Evolutionary conservation across 1,140 invertebrate species (phyloP).

Genomic region (Dreissena polymorpha): DNA sequence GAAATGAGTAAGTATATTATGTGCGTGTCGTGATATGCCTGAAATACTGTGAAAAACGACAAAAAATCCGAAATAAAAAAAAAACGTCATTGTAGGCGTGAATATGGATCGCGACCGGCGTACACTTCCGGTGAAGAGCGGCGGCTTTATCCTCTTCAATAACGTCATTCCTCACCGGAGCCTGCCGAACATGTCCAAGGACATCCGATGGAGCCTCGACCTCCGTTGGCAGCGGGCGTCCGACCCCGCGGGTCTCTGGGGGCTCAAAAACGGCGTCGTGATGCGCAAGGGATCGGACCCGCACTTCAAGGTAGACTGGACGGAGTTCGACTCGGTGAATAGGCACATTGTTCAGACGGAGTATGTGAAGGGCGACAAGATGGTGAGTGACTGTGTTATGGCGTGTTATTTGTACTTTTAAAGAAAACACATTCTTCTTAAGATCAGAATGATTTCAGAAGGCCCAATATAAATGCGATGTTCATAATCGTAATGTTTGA

Average conservation of each 20-base stretch:
- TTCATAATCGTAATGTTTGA: too few species aligned
- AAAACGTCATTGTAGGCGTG: conserved; percentile 55
- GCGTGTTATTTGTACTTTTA: neutral
- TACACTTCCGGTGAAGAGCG: conserved; percentile 69
- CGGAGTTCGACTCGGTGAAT: conserved; percentile 70
- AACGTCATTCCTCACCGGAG: conserved; percentile 76
- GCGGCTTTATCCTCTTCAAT: conserved; percentile 75
- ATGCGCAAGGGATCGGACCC: conserved; percentile 71
- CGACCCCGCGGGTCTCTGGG: conserved; percentile 72
- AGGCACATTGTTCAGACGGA: conserved; percentile 60
- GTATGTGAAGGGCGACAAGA: conserved; percentile 58
- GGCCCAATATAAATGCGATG: too few species aligned
- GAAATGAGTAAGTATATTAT: too few species aligned
- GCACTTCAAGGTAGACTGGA: conserved; percentile 72
- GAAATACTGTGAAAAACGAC: too few species aligned
- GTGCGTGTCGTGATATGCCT: too few species aligned
- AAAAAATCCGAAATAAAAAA: too few species aligned
- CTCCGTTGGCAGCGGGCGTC: conserved; percentile 74
- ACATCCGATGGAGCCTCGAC: conserved; percentile 77
- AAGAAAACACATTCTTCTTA: too few species aligned
- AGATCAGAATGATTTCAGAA: too few species aligned
- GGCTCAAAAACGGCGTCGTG: conserved; percentile 71
- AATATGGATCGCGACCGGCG: conserved; percentile 63
- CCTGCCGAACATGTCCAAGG: conserved; percentile 72
- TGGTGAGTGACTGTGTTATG: conserved; percentile 30